phyloP scores from a whole-genome alignment of 2,888 invertebrate genomes.

The Oxyscelio sp. region DNA sequence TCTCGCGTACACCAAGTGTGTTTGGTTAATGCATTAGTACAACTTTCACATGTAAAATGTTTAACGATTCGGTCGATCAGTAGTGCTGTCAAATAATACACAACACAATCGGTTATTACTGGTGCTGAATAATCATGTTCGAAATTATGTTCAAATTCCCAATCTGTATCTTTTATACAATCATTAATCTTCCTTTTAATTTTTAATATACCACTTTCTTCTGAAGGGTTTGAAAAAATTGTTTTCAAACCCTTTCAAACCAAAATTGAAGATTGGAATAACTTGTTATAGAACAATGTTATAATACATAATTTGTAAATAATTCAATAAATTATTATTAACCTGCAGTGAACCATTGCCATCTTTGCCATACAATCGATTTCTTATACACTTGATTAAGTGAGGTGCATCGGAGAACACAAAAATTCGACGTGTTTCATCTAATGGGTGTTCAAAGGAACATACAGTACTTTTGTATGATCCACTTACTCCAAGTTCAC shows the following conservation, averaged over 20 bases:
- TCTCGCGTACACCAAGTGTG: not conserved
- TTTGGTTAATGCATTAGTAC: slow-evolving; percentile 29
- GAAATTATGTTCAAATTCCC: slow-evolving; percentile 37
- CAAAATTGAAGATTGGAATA: too few species aligned
- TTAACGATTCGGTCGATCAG: slow-evolving; percentile 32
- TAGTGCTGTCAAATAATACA: slow-evolving; percentile 39
- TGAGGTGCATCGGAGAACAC: slow-evolving; percentile 29
- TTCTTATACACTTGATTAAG: slow-evolving; percentile 31
- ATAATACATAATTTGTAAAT: too few species aligned
- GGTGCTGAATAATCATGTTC: slow-evolving; percentile 56
- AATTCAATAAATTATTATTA: too few species aligned
- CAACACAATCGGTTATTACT: slow-evolving; percentile 40
- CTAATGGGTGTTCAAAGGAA: slow-evolving; percentile 17
- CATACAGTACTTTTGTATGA: not conserved
- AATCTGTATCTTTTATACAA: slow-evolving; percentile 29
- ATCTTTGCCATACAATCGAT: slow-evolving; percentile 24
- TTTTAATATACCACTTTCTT: not conserved
- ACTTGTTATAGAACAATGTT: too few species aligned
- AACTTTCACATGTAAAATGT: slow-evolving; percentile 31
- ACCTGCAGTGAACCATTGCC: slow-evolving; percentile 16
- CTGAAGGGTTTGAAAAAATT: not conserved
- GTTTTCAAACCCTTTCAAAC: too few species aligned
- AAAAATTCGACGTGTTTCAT: slow-evolving; percentile 19
- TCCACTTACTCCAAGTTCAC: slow-evolving; percentile 1
- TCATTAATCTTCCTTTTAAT: slow-evolving; percentile 25